Percentiles rank a stretch among this genome's conserved stretches.
Evolutionary conservation across 2,888 invertebrate species (phyloP).

Genomic region (Cheiracanthium punctorium): DNA sequence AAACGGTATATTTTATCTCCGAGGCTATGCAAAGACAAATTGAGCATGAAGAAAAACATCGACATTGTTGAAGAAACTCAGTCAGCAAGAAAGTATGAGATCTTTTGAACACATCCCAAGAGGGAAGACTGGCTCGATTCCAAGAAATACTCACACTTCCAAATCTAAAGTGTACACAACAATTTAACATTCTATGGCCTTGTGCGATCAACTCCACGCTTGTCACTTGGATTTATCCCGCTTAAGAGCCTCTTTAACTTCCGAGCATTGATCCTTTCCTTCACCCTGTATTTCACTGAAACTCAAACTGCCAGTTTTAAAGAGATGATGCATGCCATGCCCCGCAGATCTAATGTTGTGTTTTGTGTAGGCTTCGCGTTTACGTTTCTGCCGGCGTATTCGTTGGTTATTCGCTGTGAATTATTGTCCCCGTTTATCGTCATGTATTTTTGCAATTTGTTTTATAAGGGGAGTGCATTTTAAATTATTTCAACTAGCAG

Average conservation of each 20-base stretch:
- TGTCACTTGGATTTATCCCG: neutral
- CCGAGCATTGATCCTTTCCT: no score
- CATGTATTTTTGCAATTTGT: no score
- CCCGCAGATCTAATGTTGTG: no score
- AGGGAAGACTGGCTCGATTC: neutral
- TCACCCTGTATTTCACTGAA: no score
- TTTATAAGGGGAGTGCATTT: no score
- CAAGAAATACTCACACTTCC: neutral
- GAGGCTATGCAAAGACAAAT: neutral
- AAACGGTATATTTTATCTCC: neutral
- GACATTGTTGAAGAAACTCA: neutral
- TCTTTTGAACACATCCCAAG: neutral
- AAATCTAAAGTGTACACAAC: neutral
- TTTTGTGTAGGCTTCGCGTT: no score
- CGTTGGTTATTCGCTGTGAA: no score
- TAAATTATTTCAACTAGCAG: no score
- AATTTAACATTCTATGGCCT: neutral
- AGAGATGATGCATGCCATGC: no score
- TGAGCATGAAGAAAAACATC: neutral
- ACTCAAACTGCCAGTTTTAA: no score
- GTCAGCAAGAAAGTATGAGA: neutral
- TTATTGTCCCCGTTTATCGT: no score
- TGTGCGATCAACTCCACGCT: neutral
- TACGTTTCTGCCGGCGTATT: no score
- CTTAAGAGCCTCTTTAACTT: neutral